Evolutionary conservation across 1,140 invertebrate species (phyloP), one percentile per base, ranked within the genome.

Genomic region (Penaeus chinensis): DNA sequence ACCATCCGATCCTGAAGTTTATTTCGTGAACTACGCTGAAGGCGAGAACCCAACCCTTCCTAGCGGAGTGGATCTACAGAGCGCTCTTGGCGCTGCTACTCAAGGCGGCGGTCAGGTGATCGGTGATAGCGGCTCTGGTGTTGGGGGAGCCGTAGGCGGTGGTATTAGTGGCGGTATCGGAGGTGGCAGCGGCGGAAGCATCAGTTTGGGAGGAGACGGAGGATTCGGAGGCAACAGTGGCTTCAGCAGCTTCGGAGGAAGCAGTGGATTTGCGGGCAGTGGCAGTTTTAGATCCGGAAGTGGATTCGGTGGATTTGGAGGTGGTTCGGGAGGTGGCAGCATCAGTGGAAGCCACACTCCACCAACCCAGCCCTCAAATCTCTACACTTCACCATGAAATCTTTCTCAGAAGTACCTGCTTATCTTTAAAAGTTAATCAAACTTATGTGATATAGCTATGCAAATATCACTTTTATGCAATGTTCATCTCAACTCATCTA

Each of bases 1-100:
- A 13, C 84, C 27, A 60, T 47, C 22, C 74, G 11, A 37, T 8
- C 84, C 84, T 24, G 60, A 85, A 27, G 84, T 85, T 24, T 85
- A 85, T 62, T 85, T 79, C 62, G 32, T 85, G 22, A 63, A 85
- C 84, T 85, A 85, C 84, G 63, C 47, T 19, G 84, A 77, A n/a
- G 76, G 63, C 61, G 69, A 85, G 4, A 79, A 62, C 61, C 84
- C 74, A 3, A n/a, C 24, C 10, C 76, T 85, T n/a, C 84, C 84
- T 19, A 76, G 60, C 61, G 84, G 76, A 3, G 61, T 37, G 13
- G 84, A 85, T 60, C 20, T 85, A 24, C 84, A 66, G 20, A 24
- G 22, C 13, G 84, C 84, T 24, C 84, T 85, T 60, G 77, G 74
- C 20, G 24, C 54, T 16, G 83, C 83, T 22, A 76, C 83, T 22